Percentiles rank a stretch among this genome's conserved stretches.
Evolutionary conservation across 1,140 invertebrate species (phyloP).

Genomic region (Calephelis virginiensis): DNA sequence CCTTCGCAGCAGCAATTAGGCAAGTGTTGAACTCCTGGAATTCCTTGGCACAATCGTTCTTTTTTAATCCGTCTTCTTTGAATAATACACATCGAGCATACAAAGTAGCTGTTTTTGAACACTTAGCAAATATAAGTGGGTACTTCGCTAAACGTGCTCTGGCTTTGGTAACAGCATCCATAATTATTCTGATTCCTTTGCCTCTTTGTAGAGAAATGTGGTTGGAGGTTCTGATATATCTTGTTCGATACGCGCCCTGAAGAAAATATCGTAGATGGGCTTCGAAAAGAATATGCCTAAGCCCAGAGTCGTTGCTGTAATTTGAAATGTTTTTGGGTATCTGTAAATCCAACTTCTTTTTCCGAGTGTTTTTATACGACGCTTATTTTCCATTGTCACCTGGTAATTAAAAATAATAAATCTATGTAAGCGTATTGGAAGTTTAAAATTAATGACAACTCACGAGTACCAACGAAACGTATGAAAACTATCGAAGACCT

Average conservation of each 20-base stretch:
- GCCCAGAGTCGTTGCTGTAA: constrained; percentile 64
- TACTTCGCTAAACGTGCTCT: constrained; percentile 85
- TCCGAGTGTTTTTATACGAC: constrained; percentile 47
- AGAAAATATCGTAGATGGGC: constrained; percentile 84
- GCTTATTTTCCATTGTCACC: constrained; percentile 53
- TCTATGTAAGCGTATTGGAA: too few relatives aligned
- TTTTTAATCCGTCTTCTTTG: constrained; percentile 83
- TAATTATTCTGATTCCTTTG: constrained; percentile 51
- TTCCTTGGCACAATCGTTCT: constrained; percentile 86
- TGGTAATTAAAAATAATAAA: constrained; percentile 23
- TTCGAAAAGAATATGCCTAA: constrained; percentile 82
- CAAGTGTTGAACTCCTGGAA: constrained; percentile 87
- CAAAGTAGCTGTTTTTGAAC: constrained; percentile 81
- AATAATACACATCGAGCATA: constrained; percentile 89
- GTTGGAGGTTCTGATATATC: constrained; percentile 65
- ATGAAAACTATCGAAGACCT: too few relatives aligned
- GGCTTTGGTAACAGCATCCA: constrained; percentile 90
- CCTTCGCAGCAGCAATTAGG: constrained; percentile 82
- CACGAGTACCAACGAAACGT: too few relatives aligned
- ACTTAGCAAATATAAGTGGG: constrained; percentile 85
- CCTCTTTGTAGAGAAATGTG: constrained; percentile 40
- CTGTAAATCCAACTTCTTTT: constrained; percentile 67
- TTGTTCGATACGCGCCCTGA: constrained; percentile 41
- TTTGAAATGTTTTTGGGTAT: constrained; percentile 74
- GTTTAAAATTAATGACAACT: too few relatives aligned